Evolutionary conservation across 2,797 vertebrate species (phyloP), one percentile per base, ranked within the genome.

Genomic region (Bryconaethiops microstoma): DNA sequence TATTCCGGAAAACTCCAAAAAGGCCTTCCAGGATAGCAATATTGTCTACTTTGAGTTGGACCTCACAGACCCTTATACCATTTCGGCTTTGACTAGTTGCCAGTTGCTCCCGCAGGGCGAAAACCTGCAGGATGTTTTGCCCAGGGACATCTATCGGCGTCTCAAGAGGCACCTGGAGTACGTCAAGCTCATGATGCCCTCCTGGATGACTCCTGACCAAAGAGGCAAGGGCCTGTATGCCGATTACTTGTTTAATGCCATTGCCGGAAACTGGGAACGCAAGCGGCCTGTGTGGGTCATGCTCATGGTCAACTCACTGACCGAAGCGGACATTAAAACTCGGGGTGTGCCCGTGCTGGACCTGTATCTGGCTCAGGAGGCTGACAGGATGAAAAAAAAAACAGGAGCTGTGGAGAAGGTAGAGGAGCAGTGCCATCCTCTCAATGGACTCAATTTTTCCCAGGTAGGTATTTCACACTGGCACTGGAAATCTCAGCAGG

Each of bases 221-320:
- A 89, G 90, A 7, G 95, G 95, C 16, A 96, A 96, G 83, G 96
- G 96, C 6, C 93, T 97, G 9, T 97, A 96, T 0, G 96, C 95
- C 0, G 96, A 97, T 88, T 96, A 96, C 87, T 95, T 97, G 80
- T 97, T 97, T 87, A 97, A 95, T 0, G 96, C 96, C 82, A 97
- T 97, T 2, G 95, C 94, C 0, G 96, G 96, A 16, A 97, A 97
- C 92, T 97, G 96, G 96, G 96, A 97, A 87, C 87, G 93, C 82
- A 97, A 96, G 88, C 94, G 95, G 21, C 96, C 96, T 0, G 92
- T 97, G 14, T 97, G 96, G 97, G 95, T 96, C 84, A 97, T 97
- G 96, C 90, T 97, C 82, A 97, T 96, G 95, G 95, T 97, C 86
- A 97, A 96, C 87, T 97, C 96, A 0, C 85, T 97, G 85, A 97